Conservation (phyloP, 2,888 invertebrate species). For the Ptilodon capucinus region DNA sequence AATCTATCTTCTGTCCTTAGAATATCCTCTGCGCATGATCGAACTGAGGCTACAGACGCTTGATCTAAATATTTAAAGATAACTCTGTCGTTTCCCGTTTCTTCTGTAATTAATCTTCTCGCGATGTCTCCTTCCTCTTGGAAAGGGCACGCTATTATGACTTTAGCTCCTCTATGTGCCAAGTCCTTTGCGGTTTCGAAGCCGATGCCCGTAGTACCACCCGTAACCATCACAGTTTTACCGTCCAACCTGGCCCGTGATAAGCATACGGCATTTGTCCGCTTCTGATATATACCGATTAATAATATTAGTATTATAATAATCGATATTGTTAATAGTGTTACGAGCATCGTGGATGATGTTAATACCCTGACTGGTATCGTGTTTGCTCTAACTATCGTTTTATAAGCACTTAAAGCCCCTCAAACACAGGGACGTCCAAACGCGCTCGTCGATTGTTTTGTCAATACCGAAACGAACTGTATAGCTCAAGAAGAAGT, state of each 20-base stretch:
- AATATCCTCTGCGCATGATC: slow-evolving; percentile 90
- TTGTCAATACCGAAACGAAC: no score
- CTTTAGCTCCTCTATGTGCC: slow-evolving; percentile 53
- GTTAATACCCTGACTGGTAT: neutral
- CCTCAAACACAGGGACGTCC: no score
- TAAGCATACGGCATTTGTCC: slow-evolving; percentile 36
- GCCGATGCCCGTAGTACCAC: slow-evolving; percentile 63
- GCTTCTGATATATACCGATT: slow-evolving; percentile 28
- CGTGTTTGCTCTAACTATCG: neutral
- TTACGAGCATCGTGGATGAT: slow-evolving; percentile 14
- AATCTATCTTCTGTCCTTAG: slow-evolving; percentile 85
- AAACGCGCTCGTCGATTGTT: no score
- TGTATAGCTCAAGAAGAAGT: no score
- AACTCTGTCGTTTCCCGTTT: slow-evolving; percentile 85
- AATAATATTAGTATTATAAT: slow-evolving; percentile 13
- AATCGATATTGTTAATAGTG: slow-evolving; percentile 12
- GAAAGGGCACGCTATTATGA: slow-evolving; percentile 61
- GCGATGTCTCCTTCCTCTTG: slow-evolving; percentile 50
- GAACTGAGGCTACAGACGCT: slow-evolving; percentile 86
- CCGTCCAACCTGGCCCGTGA: slow-evolving; percentile 31
- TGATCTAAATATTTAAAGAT: slow-evolving; percentile 87
- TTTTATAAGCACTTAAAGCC: neutral
- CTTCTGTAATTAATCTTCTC: slow-evolving; percentile 82
- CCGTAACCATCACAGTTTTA: slow-evolving; percentile 46
- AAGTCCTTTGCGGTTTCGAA: slow-evolving; percentile 57